Conservation (phyloP, 1,140 invertebrate genomes). For the Cydia amplana region DNA sequence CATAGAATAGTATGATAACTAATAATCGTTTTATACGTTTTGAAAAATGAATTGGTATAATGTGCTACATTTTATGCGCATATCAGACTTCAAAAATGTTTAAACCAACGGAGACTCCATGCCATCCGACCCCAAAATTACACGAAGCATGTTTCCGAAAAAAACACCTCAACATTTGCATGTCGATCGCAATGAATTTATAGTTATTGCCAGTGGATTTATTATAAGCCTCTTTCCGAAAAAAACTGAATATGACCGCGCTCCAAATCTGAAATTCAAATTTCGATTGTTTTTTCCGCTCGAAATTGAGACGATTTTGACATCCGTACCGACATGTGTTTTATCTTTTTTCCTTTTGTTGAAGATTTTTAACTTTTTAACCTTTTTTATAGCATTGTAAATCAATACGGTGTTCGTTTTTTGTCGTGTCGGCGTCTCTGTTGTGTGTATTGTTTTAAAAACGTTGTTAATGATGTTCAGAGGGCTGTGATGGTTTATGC, state of each 20-base stretch:
- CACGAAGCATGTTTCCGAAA: slow-evolving; percentile 64
- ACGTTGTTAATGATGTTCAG: slow-evolving; percentile 60
- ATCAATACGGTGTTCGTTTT: slow-evolving; percentile 63
- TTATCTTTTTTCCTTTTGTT: slow-evolving; percentile 47
- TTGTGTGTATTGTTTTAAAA: slow-evolving; percentile 62
- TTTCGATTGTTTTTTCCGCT: slow-evolving; percentile 70
- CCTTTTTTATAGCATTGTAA: slow-evolving; percentile 51
- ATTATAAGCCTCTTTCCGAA: slow-evolving; percentile 66
- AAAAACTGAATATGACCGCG: slow-evolving; percentile 72
- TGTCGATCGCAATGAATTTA: slow-evolving; percentile 79
- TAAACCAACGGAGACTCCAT: slow-evolving; percentile 38
- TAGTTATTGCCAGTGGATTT: slow-evolving; percentile 77
- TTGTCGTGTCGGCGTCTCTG: slow-evolving; percentile 49
- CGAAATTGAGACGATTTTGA: slow-evolving; percentile 77
- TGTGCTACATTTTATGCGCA: too few relatives aligned
- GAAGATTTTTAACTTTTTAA: slow-evolving; percentile 50
- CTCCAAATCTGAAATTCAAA: slow-evolving; percentile 75
- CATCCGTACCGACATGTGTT: slow-evolving; percentile 64
- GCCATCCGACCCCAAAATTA: slow-evolving; percentile 47
- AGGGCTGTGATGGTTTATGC: slow-evolving; percentile 37
- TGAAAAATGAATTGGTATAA: too few relatives aligned
- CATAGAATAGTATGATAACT: too few relatives aligned
- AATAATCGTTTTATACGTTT: too few relatives aligned
- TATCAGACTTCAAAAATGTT: not conserved
- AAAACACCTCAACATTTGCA: slow-evolving; percentile 74